Evolutionary conservation across 2,888 invertebrate genomes (phyloP), one percentile per base, ranked within the genome.

Genomic region (Podabrus alpinus): DNA sequence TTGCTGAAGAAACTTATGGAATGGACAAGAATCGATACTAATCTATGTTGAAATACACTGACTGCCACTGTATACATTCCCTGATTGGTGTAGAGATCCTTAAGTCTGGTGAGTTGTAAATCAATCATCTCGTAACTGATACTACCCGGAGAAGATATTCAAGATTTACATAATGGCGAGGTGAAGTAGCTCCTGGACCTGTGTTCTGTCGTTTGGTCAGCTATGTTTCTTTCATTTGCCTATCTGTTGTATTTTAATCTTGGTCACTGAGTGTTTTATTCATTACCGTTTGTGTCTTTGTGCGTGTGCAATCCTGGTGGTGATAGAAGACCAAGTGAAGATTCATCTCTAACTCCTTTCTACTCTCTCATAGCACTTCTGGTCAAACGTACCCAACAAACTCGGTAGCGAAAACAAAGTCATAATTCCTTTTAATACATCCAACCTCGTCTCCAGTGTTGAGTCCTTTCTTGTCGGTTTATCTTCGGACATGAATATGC

Each of bases 71-170:
- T 75, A 81, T 80, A 80, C 82, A 81, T 81, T 81, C 81, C 74
- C 19, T 71, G 73, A 61, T 68, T 69, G 68, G 74, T 68, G 77
- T 73, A 74, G 73, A 76, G 78, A 77, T 79, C 75, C 71, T 73
- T 64, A 64, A 73, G 68, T 71, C 78, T 79, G 80, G 79, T 81
- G 79, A 77, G 73, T 76, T 79, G 81, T 83, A 83, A 83, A 83
- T 83, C 83, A 83, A 83, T 83, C 83, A 83, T 82, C 80, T 78
- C 74, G 78, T 79, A 80, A 82, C 82, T 82, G 83, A 83, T 83
- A 82, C 81, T 80, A 78, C 78, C 78, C 75, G 81, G 77, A 79
- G 78, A 77, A 79, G 81, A 81, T 81, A 81, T 80, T 81, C 78
- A 75, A 74, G 79, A 83, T 83, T 83, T 83, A 82, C 82, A 83